A percentile compares a stretch with the other conserved stretches of the same genome.
These are phyloP conservation scores for Porites lutea DNA, from an alignment of 64 coral and sea anemone genomes.

Conservation along the genomic window DNA sequence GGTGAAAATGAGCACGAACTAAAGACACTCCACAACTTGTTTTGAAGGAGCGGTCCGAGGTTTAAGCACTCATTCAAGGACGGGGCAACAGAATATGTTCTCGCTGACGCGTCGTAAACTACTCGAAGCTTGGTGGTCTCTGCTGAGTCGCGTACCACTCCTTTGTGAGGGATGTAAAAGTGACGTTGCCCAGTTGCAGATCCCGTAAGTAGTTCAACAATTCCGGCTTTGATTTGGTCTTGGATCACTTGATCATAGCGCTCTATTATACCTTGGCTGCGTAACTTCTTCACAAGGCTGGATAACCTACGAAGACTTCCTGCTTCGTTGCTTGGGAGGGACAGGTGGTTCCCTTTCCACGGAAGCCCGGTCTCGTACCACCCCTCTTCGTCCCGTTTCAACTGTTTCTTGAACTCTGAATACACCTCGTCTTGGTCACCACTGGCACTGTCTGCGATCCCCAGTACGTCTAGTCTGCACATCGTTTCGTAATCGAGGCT, in stretches of 20 bases:
- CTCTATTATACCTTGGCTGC: neutral
- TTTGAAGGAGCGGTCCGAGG: neutral
- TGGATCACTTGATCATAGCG: neutral
- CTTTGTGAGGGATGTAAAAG: neutral
- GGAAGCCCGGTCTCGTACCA: conserved; percentile 20
- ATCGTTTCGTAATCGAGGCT: neutral
- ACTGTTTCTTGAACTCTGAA: neutral
- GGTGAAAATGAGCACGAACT: neutral
- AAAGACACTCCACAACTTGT: neutral
- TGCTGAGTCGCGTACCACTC: no score
- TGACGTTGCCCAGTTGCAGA: no score
- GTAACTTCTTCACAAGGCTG: neutral
- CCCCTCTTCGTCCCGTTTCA: neutral
- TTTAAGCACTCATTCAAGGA: neutral
- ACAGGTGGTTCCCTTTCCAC: neutral
- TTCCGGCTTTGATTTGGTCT: neutral
- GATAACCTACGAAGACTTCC: neutral
- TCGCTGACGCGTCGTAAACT: neutral
- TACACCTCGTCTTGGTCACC: neutral
- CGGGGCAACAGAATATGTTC: neutral
- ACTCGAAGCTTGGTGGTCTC: neutral
- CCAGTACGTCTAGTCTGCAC: conserved; percentile 8
- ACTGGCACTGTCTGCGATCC: neutral
- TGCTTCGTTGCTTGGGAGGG: neutral
- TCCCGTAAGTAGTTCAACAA: neutral